phyloP scores from a whole-genome alignment of 1,140 invertebrate species.

The Calliphora vicina region DNA sequence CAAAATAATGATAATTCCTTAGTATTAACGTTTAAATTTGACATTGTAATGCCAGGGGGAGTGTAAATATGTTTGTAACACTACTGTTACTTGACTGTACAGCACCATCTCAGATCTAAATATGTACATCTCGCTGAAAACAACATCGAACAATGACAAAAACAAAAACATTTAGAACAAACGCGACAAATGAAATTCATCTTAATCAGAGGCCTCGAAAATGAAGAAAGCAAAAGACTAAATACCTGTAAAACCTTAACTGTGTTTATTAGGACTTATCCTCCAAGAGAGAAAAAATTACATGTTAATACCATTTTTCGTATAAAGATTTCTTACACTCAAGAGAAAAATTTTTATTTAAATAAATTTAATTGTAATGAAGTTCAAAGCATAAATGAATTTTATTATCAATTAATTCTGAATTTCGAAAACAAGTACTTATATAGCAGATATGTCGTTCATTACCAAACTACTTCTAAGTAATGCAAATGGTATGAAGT shows the following conservation, averaged over 20 bases:
- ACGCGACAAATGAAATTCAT: constrained; percentile 11
- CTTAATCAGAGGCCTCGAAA: constrained; percentile 20
- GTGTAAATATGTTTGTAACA: neutral
- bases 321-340: neutral
- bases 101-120: neutral
- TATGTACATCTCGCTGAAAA: neutral
- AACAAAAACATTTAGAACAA: no score
- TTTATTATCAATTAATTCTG: no score
- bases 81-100: neutral
- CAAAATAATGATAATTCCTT: constrained; percentile 37
- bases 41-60: constrained; percentile 7
- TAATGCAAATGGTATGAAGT: no score
- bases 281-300: constrained; percentile 3
- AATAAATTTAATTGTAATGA: no score
- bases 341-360: neutral
- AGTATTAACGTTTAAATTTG: constrained; percentile 37
- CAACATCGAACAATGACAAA: neutral
- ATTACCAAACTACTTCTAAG: no score
- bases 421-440: no score
- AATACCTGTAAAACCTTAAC: constrained; percentile 28
- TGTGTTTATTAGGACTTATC: constrained; percentile 7
- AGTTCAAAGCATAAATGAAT: no score
- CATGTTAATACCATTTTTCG: neutral
- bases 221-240: neutral
- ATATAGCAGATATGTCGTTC: no score